Conservation (phyloP, 2,113 vertebrate species). For the Ophthalmotilapia sp. region DNA sequence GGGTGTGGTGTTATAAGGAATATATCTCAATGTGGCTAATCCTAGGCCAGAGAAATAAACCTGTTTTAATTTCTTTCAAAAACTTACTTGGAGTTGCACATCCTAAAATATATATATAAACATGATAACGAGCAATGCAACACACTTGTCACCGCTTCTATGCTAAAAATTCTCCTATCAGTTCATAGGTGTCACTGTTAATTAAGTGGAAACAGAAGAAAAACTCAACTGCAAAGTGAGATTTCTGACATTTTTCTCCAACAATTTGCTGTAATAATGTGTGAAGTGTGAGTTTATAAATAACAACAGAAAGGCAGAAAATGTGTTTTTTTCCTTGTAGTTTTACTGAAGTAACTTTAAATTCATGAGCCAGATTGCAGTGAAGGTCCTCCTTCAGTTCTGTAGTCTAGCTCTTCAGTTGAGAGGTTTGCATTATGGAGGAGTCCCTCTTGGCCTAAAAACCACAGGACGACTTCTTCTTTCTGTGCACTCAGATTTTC, state of each 20-base stretch:
- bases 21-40: background rate
- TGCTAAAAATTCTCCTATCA: background rate
- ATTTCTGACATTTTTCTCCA: background rate
- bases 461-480: conserved; percentile 6
- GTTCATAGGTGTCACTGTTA: background rate
- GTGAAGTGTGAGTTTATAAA: background rate
- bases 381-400: background rate
- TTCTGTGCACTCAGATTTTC: conserved; percentile 15
- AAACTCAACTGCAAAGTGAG: background rate
- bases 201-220: background rate
- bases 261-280: background rate
- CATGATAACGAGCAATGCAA: background rate
- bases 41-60: background rate
- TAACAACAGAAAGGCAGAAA: background rate
- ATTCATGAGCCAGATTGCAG: background rate
- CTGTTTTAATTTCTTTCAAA: background rate
- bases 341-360: background rate
- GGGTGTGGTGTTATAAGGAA: background rate
- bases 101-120: background rate
- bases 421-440: background rate
- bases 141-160: background rate
- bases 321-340: background rate
- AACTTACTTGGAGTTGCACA: background rate
- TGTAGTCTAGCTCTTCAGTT: background rate
- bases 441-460: background rate